Evolutionary conservation across 1,140 invertebrate species (phyloP).

Genomic region (Trichogramma pretiosum): DNA sequence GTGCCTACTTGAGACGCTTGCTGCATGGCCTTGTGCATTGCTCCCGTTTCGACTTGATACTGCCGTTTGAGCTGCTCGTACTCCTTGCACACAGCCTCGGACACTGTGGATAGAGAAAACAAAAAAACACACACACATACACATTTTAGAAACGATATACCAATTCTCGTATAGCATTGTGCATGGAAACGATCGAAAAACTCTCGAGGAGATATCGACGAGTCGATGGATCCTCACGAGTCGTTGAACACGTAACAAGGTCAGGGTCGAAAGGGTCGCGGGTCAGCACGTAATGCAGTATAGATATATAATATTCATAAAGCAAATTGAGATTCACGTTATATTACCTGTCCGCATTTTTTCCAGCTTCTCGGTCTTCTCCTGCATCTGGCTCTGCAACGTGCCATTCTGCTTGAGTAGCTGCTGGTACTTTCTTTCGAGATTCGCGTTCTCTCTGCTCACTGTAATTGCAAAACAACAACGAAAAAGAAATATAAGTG

Average conservation of each 20-base stretch:
- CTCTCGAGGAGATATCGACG: too few relatives aligned
- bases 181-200: too few relatives aligned
- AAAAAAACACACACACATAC: too few relatives aligned
- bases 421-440: constrained; percentile 52
- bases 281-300: too few relatives aligned
- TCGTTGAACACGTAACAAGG: too few relatives aligned
- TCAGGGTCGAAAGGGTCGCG: too few relatives aligned
- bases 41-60: constrained; percentile 60
- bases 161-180: too few relatives aligned
- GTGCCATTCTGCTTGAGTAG: constrained; percentile 48
- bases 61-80: constrained; percentile 63
- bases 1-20: constrained; percentile 43
- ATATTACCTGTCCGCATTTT: constrained; percentile 48
- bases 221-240: too few relatives aligned
- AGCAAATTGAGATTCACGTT: too few relatives aligned
- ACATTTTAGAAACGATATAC: too few relatives aligned
- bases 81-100: constrained; percentile 61
- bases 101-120: constrained; percentile 41
- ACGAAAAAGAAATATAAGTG: neutral
- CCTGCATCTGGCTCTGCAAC: constrained; percentile 49
- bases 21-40: constrained; percentile 55
- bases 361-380: constrained; percentile 53
- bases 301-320: too few relatives aligned
- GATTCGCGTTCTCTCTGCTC: constrained; percentile 50
- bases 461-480: constrained; percentile 41